phyloP scores from a whole-genome alignment of 2,797 vertebrate genomes.

The Oryzias sinensis region DNA sequence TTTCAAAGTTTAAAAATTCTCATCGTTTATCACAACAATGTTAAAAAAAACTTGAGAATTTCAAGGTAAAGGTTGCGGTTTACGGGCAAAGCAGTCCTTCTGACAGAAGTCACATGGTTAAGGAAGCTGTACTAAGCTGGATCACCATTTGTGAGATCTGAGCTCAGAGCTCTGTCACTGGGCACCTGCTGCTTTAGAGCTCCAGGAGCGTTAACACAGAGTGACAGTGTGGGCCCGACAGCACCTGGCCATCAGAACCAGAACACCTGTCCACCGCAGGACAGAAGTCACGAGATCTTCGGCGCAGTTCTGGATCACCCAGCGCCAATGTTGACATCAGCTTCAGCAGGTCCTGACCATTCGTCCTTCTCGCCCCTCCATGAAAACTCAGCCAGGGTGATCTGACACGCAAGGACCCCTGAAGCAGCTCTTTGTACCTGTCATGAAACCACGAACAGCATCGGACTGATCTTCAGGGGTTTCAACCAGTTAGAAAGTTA shows the following conservation, averaged over 20 bases:
- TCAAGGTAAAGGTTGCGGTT: too few relatives aligned
- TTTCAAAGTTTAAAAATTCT: too few relatives aligned
- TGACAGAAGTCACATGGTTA: background rate
- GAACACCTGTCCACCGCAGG: too few relatives aligned
- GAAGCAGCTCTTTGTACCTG: too few relatives aligned
- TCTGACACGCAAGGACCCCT: too few relatives aligned
- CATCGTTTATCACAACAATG: too few relatives aligned
- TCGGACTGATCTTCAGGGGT: too few relatives aligned
- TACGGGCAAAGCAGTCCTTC: background rate
- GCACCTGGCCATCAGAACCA: too few relatives aligned
- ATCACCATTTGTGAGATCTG: background rate
- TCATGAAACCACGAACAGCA: background rate
- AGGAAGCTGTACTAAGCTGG: background rate
- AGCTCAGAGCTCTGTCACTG: background rate
- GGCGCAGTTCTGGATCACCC: conserved; percentile 69
- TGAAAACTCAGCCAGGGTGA: conserved; percentile 74
- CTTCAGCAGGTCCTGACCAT: conserved; percentile 74
- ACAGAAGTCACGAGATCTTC: background rate
- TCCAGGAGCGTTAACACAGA: background rate
- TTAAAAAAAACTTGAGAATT: too few relatives aligned
- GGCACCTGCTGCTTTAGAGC: too few relatives aligned
- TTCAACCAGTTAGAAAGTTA: too few relatives aligned
- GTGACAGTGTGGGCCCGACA: background rate
- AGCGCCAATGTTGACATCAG: conserved; percentile 66
- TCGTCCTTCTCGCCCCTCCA: conserved; percentile 73